These are phyloP conservation scores for Ostrea denselamellosa DNA, from an alignment of 1,140 invertebrate species.

Conservation along the genomic window DNA sequence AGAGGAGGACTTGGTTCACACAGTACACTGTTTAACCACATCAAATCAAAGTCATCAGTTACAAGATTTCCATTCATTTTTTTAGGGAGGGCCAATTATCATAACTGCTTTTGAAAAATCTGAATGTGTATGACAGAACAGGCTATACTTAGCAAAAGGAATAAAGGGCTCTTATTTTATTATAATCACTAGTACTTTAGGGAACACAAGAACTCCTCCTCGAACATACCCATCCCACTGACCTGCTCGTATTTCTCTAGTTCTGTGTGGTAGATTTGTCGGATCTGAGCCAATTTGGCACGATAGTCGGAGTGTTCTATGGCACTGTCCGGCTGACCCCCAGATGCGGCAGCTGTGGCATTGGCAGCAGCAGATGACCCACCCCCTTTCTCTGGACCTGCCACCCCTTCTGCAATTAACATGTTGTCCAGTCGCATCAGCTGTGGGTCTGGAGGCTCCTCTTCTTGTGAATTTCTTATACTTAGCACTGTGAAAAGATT, in stretches of 20 bases:
- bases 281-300: constrained; percentile 98
- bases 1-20: constrained; percentile 30
- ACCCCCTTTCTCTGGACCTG: constrained; percentile 97
- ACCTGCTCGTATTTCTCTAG: constrained; percentile 99
- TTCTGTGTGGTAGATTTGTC: constrained; percentile 99
- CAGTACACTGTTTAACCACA: constrained; percentile 16
- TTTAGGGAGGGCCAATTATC: constrained; percentile 7
- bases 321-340: constrained; percentile 90
- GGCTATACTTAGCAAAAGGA: background rate
- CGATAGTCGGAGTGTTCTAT: constrained; percentile 98
- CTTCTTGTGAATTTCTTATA: constrained; percentile 97
- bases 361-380: constrained; percentile 94
- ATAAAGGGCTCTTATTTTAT: constrained; percentile 9
- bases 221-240: constrained; percentile 30
- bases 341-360: constrained; percentile 90
- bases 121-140: background rate
- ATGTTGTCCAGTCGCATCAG: constrained; percentile 99
- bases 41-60: constrained; percentile 8
- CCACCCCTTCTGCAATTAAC: constrained; percentile 99
- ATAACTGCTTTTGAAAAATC: constrained; percentile 24
- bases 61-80: background rate
- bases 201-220: constrained; percentile 29
- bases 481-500: constrained; percentile 88
- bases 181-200: background rate
- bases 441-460: constrained; percentile 99